These are phyloP conservation scores for Lytechinus variegatus DNA, from an alignment of 35 echinoderm and acorn worm species.

Conservation along the genomic window DNA sequence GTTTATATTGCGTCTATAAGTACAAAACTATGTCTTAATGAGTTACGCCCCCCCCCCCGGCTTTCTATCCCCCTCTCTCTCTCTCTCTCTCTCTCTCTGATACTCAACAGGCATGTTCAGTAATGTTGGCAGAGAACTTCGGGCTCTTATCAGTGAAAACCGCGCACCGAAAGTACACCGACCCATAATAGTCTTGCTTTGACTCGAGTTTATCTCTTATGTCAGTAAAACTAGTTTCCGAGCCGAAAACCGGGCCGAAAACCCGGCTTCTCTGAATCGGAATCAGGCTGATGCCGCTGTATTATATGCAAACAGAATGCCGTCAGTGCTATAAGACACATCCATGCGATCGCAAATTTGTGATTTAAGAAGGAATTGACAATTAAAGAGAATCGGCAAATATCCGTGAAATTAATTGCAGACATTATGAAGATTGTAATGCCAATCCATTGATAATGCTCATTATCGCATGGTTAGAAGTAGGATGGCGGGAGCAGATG, in stretches of 20 bases:
- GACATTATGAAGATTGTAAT: background rate
- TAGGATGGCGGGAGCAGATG: background rate
- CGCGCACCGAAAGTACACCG: background rate
- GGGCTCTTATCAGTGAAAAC: background rate
- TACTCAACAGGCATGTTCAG: conserved; percentile 15
- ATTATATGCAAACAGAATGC: background rate
- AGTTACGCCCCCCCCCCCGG: background rate
- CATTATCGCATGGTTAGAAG: background rate
- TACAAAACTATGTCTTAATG: background rate
- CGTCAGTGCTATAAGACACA: background rate
- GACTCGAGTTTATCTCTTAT: conserved; percentile 14
- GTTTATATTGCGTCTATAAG: conserved; percentile 21
- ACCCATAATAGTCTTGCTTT: background rate
- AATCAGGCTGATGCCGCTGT: background rate
- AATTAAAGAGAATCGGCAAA: background rate
- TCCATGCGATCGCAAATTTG: background rate
- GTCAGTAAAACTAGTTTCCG: background rate
- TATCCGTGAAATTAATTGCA: background rate
- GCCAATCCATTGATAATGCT: background rate
- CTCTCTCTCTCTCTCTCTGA: no score
- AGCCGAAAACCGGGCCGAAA: background rate
- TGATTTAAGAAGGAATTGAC: background rate
- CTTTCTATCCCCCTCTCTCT: background rate
- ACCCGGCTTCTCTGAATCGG: background rate
- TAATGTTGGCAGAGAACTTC: background rate